phyloP scores from a whole-genome alignment of 2,888 invertebrate species.

The Machimus rusticus region DNA sequence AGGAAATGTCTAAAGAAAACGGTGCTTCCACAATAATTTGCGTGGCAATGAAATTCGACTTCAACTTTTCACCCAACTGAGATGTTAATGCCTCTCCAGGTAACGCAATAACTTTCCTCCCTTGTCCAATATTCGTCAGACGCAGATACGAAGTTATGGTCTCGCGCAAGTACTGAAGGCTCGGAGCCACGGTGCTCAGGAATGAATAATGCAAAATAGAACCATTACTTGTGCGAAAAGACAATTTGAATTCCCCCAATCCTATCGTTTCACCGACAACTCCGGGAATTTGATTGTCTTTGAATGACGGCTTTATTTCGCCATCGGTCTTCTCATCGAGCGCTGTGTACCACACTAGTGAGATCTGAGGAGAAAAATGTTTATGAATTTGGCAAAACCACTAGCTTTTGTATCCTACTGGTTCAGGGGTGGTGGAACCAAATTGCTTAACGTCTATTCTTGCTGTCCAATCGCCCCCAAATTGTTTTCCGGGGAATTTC shows the following conservation, averaged over 20 bases:
- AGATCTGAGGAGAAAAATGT: constrained; percentile 58
- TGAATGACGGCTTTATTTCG: constrained; percentile 55
- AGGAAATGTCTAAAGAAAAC: constrained; percentile 83
- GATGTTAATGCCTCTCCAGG: constrained; percentile 69
- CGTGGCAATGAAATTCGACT: constrained; percentile 80
- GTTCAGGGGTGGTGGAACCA: constrained; percentile 48
- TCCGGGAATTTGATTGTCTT: constrained; percentile 59
- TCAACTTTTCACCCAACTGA: constrained; percentile 68
- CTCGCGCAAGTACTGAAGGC: constrained; percentile 77
- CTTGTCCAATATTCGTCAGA: constrained; percentile 66
- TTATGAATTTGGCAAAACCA: constrained; percentile 37
- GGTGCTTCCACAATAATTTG: constrained; percentile 81
- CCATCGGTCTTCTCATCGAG: constrained; percentile 77
- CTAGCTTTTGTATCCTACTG: constrained; percentile 34
- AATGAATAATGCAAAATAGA: constrained; percentile 74
- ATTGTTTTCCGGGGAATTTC: constrained; percentile 78
- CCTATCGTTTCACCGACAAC: constrained; percentile 76
- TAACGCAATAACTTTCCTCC: constrained; percentile 67
- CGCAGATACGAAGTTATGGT: constrained; percentile 76
- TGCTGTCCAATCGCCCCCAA: constrained; percentile 95
- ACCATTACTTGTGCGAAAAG: constrained; percentile 64
- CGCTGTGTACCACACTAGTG: constrained; percentile 82
- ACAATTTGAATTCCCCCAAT: constrained; percentile 77
- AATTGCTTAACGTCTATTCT: constrained; percentile 71
- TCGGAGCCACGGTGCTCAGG: constrained; percentile 74